phyloP scores from a whole-genome alignment of 2,888 invertebrate genomes.

The Diaperis boleti region DNA sequence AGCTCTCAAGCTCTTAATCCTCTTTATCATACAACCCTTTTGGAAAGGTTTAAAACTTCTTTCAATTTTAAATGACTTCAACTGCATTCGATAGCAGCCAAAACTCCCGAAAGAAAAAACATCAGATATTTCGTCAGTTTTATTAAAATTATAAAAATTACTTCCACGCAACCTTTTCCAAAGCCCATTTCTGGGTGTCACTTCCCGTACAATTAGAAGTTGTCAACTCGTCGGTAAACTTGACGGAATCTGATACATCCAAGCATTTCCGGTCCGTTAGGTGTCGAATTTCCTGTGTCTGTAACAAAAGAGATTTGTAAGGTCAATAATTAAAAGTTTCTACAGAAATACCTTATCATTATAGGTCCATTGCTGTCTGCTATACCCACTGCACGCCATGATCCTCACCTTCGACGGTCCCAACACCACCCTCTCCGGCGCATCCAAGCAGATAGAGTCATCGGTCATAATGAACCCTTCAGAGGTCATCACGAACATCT shows the following conservation, averaged over 20 bases:
- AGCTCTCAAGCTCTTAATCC: too few relatives aligned
- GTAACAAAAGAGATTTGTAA: slow-evolving; percentile 53
- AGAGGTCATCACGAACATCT: slow-evolving; percentile 79
- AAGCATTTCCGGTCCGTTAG: slow-evolving; percentile 71
- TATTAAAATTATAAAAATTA: slow-evolving; percentile 51
- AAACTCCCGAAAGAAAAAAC: not conserved
- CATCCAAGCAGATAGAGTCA: slow-evolving; percentile 88
- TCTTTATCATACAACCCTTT: too few relatives aligned
- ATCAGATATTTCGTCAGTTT: too few relatives aligned
- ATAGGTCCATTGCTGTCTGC: slow-evolving; percentile 79
- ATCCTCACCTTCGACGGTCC: slow-evolving; percentile 73
- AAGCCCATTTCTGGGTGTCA: slow-evolving; percentile 76
- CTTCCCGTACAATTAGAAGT: slow-evolving; percentile 72
- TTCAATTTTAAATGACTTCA: too few relatives aligned
- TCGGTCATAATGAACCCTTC: slow-evolving; percentile 86
- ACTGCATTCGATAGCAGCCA: too few relatives aligned
- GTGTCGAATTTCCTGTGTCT: slow-evolving; percentile 70
- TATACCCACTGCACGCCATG: slow-evolving; percentile 77
- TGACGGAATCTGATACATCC: slow-evolving; percentile 66
- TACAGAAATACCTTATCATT: slow-evolving; percentile 68
- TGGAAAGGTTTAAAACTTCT: too few relatives aligned
- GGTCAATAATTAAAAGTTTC: too few relatives aligned
- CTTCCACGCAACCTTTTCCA: slow-evolving; percentile 78
- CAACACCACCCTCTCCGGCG: slow-evolving; percentile 68
- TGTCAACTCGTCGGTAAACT: slow-evolving; percentile 69